A percentile compares a stretch with the other conserved stretches of the same genome.
Evolutionary conservation across 2,888 invertebrate genomes (phyloP).

Genomic region (Drosophila vallismaia): DNA sequence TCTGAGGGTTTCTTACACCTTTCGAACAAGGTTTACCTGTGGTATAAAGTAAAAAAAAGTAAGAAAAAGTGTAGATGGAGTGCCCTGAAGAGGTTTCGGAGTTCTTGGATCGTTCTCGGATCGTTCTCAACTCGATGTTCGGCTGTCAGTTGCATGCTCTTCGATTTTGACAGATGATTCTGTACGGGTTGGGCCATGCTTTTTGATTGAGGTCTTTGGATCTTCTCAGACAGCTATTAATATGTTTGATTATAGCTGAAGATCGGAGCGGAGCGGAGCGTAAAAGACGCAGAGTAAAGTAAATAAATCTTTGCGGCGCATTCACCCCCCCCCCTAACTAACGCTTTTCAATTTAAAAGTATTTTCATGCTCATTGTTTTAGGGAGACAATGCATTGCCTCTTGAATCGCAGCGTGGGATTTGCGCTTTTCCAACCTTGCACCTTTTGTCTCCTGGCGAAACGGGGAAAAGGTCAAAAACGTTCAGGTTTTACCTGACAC

Average conservation of each 20-base stretch:
- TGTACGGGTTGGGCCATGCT: conserved; percentile 42
- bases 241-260: conserved; percentile 71
- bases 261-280: conserved; percentile 10
- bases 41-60: not conserved
- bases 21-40: conserved; percentile 5
- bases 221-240: conserved; percentile 67
- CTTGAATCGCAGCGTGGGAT: conserved; percentile 68
- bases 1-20: conserved; percentile 5
- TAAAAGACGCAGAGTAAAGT: not conserved
- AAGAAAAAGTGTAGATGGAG: conserved; percentile 2
- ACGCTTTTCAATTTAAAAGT: conserved; percentile 73
- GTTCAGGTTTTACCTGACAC: conserved; percentile 62
- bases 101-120: conserved; percentile 52
- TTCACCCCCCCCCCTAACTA: conserved; percentile 16
- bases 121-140: conserved; percentile 42
- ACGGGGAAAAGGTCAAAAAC: conserved; percentile 44
- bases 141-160: conserved; percentile 75
- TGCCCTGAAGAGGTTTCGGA: conserved; percentile 36
- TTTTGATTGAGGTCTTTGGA: conserved; percentile 68
- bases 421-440: conserved; percentile 45
- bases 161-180: conserved; percentile 78
- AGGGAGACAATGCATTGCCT: conserved; percentile 67
- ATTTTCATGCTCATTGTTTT: conserved; percentile 61
- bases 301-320: conserved; percentile 17
- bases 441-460: conserved; percentile 28